phyloP scores from a whole-genome alignment of 2,797 vertebrate genomes.

The Periparus ater region DNA sequence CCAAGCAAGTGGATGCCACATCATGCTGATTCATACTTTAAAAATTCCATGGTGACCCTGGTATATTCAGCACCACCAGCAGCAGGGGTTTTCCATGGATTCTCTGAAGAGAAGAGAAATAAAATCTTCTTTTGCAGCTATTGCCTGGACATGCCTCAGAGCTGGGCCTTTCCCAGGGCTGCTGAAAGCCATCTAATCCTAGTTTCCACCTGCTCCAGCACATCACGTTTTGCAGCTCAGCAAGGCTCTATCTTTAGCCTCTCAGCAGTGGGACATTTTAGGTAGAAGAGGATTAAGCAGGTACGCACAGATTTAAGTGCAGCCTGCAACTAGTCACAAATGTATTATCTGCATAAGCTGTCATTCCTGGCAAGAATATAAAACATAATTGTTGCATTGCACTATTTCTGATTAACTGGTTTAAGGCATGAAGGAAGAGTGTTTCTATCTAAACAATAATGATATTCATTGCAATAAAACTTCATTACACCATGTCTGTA shows the following conservation, averaged over 20 bases:
- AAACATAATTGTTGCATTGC: not conserved
- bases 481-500: not conserved
- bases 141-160: not conserved
- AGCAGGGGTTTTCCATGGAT: not conserved
- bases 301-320: not conserved
- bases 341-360: not conserved
- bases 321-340: slow-evolving; percentile 4
- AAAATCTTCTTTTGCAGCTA: not conserved
- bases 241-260: slow-evolving; percentile 38
- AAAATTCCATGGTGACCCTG: not conserved
- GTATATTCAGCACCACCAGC: not conserved
- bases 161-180: not conserved
- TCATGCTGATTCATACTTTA: not conserved
- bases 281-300: slow-evolving; percentile 28
- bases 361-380: not conserved
- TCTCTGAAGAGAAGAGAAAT: slow-evolving; percentile 22
- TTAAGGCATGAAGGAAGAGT: slow-evolving; percentile 40
- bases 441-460: slow-evolving; percentile 45
- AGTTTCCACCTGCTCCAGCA: not conserved
- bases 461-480: not conserved
- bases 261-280: not conserved
- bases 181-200: slow-evolving; percentile 22
- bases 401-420: slow-evolving; percentile 10
- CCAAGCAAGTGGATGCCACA: not conserved
- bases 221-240: not conserved